A percentile compares a stretch with the other conserved stretches of the same genome.
Evolutionary conservation across 2,113 vertebrate species (phyloP).

Genomic region (Amblyornis subalaris): DNA sequence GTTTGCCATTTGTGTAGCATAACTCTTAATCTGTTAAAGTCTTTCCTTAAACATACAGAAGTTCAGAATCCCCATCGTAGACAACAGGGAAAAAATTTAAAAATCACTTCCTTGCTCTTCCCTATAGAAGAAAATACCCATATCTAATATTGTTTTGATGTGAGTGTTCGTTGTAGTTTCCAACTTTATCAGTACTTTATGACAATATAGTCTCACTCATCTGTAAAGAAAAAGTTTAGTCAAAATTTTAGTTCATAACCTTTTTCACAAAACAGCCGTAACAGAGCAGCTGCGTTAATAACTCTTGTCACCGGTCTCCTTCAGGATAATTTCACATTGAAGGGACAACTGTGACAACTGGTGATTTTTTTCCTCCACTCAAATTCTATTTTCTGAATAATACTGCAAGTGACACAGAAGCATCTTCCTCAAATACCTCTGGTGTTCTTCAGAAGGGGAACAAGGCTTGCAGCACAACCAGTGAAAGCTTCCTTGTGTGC

Average conservation of each 20-base stretch:
- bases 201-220: neutral
- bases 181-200: neutral
- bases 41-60: neutral
- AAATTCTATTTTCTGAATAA: neutral
- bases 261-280: neutral
- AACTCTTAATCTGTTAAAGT: neutral
- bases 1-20: neutral
- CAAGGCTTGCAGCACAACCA: neutral
- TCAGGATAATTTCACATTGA: neutral
- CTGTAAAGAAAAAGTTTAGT: neutral
- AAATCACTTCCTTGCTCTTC: neutral
- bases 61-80: neutral
- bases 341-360: accelerated
- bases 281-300: neutral
- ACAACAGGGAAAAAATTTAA: neutral
- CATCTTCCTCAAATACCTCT: neutral
- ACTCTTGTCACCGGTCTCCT: neutral
- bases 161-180: neutral
- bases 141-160: neutral
- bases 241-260: neutral
- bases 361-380: neutral
- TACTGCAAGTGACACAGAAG: neutral
- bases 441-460: neutral
- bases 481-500: neutral
- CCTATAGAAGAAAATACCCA: neutral